These are phyloP conservation scores for Halcyon chelicuti DNA, from an alignment of 2,797 vertebrate species.

Conservation along the genomic window DNA sequence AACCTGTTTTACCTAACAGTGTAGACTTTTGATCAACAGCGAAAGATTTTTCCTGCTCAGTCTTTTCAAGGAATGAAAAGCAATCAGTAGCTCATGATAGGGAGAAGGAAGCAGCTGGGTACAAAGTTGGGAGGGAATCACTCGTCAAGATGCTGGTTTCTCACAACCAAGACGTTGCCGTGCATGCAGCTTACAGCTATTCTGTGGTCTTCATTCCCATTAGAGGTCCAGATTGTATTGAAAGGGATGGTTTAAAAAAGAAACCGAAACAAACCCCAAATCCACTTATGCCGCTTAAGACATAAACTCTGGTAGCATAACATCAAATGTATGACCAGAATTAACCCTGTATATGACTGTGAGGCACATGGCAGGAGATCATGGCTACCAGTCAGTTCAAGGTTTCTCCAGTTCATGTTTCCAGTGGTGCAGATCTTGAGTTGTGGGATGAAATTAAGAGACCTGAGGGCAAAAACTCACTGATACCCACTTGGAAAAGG, in stretches of 20 bases:
- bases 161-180: background rate
- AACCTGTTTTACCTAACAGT: background rate
- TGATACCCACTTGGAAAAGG: background rate
- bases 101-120: background rate
- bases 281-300: background rate
- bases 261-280: background rate
- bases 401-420: constrained; percentile 22
- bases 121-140: background rate
- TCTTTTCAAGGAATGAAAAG: background rate
- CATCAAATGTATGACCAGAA: background rate
- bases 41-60: background rate
- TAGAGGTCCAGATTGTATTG: background rate
- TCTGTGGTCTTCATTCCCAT: background rate
- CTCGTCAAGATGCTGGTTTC: background rate
- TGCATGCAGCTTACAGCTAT: background rate
- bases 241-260: background rate
- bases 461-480: constrained; percentile 28
- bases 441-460: constrained; percentile 33
- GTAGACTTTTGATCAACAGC: background rate
- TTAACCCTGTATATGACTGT: background rate
- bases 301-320: background rate
- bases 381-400: background rate
- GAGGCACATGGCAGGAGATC: background rate
- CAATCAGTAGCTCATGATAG: background rate
- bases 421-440: constrained; percentile 9